Percentiles rank a stretch among this genome's conserved stretches.
Conservation (phyloP, 2,888 invertebrate genomes). For the Boloria selene region DNA sequence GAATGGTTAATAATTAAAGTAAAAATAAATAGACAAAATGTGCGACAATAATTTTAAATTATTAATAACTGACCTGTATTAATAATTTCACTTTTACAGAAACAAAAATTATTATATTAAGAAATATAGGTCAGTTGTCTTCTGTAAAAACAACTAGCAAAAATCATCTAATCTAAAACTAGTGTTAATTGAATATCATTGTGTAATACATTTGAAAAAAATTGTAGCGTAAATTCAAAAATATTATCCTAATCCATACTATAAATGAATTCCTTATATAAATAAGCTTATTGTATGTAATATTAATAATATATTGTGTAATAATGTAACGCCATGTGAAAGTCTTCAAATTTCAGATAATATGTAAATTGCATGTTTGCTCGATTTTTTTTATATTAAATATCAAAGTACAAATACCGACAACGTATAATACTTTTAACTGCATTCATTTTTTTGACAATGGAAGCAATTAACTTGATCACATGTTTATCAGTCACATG, state of each 20-base stretch:
- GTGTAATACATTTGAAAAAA: not conserved
- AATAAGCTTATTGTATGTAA: not conserved
- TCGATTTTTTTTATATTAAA: constrained; percentile 4
- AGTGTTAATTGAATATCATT: not conserved
- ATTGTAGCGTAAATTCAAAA: too few species aligned
- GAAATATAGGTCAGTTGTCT: constrained; percentile 7
- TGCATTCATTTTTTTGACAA: constrained; percentile 16
- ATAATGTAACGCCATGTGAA: constrained; percentile 25
- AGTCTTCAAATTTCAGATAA: not conserved
- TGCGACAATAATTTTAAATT: too few species aligned
- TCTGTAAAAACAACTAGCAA: constrained; percentile 6
- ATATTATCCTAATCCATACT: too few species aligned
- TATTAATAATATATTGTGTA: constrained; percentile 40
- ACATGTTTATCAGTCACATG: constrained; percentile 75
- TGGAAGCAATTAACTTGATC: constrained; percentile 46
- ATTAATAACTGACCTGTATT: too few species aligned
- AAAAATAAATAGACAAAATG: too few species aligned
- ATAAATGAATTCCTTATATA: too few species aligned
- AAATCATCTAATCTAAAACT: constrained; percentile 13
- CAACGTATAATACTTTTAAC: not conserved
- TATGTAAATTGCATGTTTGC: not conserved
- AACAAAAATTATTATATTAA: too few species aligned
- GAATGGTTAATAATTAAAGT: too few species aligned
- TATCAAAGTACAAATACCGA: constrained; percentile 3
- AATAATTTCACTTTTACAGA: too few species aligned